Percentiles rank a stretch among this genome's conserved stretches.
phyloP scores from a whole-genome alignment of 2,113 vertebrate genomes.

The Holacanthus passer region DNA sequence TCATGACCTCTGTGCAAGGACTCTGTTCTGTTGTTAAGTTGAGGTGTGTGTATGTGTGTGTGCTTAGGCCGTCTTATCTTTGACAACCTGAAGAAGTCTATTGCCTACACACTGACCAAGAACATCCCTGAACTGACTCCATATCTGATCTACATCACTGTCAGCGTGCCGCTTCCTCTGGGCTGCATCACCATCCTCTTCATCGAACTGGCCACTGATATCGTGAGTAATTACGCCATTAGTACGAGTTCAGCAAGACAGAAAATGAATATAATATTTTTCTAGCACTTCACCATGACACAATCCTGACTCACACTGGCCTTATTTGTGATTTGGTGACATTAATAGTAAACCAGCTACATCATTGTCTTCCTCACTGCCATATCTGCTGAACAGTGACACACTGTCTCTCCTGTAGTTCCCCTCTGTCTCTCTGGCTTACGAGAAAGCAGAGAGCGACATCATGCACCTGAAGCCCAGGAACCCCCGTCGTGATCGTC shows the following conservation, averaged over 20 bases:
- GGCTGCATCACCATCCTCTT: constrained; percentile 93
- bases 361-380: not conserved
- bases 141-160: constrained; percentile 91
- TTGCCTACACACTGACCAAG: constrained; percentile 90
- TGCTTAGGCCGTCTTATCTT: constrained; percentile 88
- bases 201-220: constrained; percentile 91
- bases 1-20: not conserved
- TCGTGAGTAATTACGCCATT: constrained; percentile 81
- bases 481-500: constrained; percentile 86
- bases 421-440: constrained; percentile 91
- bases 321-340: not conserved
- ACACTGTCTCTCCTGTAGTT: constrained; percentile 74
- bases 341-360: not conserved
- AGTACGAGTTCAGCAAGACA: not conserved
- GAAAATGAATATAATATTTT: not conserved
- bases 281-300: not conserved
- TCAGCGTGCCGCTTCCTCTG: constrained; percentile 89
- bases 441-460: constrained; percentile 91
- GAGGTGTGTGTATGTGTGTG: constrained; percentile 10
- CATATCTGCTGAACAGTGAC: not conserved
- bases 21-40: not conserved
- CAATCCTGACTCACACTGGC: not conserved
- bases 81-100: constrained; percentile 92
- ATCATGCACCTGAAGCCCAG: constrained; percentile 91
- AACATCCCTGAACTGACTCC: constrained; percentile 92